A percentile compares a stretch with the other conserved stretches of the same genome.
Evolutionary conservation across 1,140 invertebrate species (phyloP).

Genomic region (Aricia agestis): DNA sequence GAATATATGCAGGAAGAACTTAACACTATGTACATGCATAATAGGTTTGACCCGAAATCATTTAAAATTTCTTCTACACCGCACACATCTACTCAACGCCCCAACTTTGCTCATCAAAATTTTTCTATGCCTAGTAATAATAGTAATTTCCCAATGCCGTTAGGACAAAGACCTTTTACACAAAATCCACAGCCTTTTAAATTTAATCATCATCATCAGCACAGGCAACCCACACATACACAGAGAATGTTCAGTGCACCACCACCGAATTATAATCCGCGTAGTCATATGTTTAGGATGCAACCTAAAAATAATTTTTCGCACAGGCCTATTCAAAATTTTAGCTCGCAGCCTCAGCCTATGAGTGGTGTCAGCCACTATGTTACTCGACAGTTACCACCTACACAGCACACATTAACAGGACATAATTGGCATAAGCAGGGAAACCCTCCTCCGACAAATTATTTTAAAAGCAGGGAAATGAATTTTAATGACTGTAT

Average conservation of each 20-base stretch:
- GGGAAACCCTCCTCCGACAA: no score
- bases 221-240: no score
- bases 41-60: slow-evolving; percentile 17
- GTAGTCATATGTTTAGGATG: slow-evolving; percentile 27
- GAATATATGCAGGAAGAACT: no score
- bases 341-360: slow-evolving; percentile 15
- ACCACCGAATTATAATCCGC: slow-evolving; percentile 29
- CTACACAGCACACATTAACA: no score
- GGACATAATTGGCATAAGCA: no score
- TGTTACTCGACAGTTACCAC: no score
- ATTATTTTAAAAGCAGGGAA: slow-evolving; percentile 18
- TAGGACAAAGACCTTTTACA: slow-evolving; percentile 21
- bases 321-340: not conserved
- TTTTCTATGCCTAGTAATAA: not conserved
- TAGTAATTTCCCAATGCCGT: slow-evolving; percentile 19
- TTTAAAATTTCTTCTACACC: slow-evolving; percentile 15
- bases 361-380: slow-evolving; percentile 30
- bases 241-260: slow-evolving; percentile 27
- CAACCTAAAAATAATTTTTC: slow-evolving; percentile 23
- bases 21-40: slow-evolving; percentile 28
- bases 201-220: slow-evolving; percentile 22
- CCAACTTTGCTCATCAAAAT: slow-evolving; percentile 2
- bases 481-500: slow-evolving; percentile 21
- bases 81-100: slow-evolving; percentile 18
- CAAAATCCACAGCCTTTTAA: slow-evolving; percentile 27